Base-by-base conservation (phyloP, 1,140 invertebrate species). In the Megalonaias nervosa region DNA sequence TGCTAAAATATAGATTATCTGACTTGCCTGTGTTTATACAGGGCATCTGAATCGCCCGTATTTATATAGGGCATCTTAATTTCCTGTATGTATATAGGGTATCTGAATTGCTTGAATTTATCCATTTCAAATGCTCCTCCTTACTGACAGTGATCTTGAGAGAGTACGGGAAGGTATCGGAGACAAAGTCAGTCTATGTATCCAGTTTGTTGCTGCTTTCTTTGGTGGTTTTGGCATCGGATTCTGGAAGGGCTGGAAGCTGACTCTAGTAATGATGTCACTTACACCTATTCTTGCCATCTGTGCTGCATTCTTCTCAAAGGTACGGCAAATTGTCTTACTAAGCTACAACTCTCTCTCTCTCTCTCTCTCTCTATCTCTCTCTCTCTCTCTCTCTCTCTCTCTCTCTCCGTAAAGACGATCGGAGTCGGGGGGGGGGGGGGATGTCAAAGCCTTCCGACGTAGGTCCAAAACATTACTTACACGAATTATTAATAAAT, bases 111-210 rank as follows among this genome's bases (percentile, higher is more conserved):
- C 48, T 9, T 62, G 19, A 38, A 4, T 72, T 14, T 77, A 12
- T 66, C 57, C 13, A 67, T 58, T 58, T 59, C 69, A 71, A 9
- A 11, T 48, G 38, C 38, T 48, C 38, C 6, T 48, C 38, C 38
- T 48, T 59, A 62, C 19, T 76, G 86, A 71, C 86, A 97, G 97
- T 88, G 96, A 98, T 91, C 92, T 98, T 31, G 93, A 95, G 26
- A 95, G 96, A 90, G 92, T 98, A 79, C 94, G 96, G 87, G 96
- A 97, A 87, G 97, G 96, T 3, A 93, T 98, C 48, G 96, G 96
- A 1, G 96, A 97, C 88, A 98, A 98, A 89, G 91, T 97, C 14
- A 94, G 94, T 11, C 94, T 95, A 77, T 94, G 96, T 81, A 88
- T 96, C 26, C 90, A 90, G 72, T 89, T 85, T 68, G 67, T 85